Base-by-base conservation (phyloP, 2,113 vertebrate species). In the Cephalopterus ornatus region DNA sequence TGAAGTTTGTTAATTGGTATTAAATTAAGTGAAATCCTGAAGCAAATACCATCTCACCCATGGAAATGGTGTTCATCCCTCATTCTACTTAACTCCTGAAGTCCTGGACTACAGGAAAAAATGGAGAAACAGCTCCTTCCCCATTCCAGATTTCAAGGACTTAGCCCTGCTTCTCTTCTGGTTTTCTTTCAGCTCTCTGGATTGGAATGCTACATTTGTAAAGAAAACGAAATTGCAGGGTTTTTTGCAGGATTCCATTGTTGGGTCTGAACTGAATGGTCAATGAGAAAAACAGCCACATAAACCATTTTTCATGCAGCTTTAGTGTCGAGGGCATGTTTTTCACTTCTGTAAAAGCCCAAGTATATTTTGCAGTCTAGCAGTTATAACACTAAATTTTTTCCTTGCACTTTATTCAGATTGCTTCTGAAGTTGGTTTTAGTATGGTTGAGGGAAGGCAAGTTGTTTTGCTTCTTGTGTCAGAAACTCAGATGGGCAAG, bases 231-330 rank as follows among this genome's bases (percentile, higher is more conserved):
- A 37, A 33, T 27, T 59, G 46, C 41, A 39, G 4, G 35, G 44
- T 87, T 73, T 56, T 84, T 56, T 53, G 14, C 53, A 47, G 20
- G 13, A 13, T 65, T 91, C 6, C 8, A 14, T 71, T 77, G 50
- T 20, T 70, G 12, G 5, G 16, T 73, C 84, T 44, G 15, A 85
- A 37, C 55, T 88, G 42, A 82, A 63, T 30, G 23, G 26, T 75
- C 56, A 75, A 92, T 85, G 37, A 71, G 42, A 90, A 90, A 75
- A 79, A 30, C 9, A 85, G n/a, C 21, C 24, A 47, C 23, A 41
- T 56, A 56, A 73, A 30, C 18, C 12, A 12, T 52, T 73, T 80
- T 56, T 66, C 0, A 0, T 67, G 46, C 33, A 50, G 49, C 7
- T 50, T 35, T 55, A n/a, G 46, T 47, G 7, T 74, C 30, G 37